A percentile compares a stretch with the other conserved stretches of the same genome.
phyloP scores from a whole-genome alignment of 1,140 invertebrate species.

The Eumeta japonica region DNA sequence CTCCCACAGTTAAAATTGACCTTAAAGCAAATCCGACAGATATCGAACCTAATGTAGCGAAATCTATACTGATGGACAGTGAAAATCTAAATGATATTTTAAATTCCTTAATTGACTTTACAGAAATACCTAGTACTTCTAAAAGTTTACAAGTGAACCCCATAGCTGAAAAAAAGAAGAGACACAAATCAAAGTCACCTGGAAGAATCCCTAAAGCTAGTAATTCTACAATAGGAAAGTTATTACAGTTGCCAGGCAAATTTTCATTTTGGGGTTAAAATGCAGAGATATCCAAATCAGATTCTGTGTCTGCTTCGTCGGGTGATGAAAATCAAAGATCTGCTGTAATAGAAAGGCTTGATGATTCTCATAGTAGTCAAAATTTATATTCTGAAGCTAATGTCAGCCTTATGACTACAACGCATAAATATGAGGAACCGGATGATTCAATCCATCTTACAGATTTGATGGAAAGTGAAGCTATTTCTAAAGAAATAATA shows the following conservation, averaged over 20 bases:
- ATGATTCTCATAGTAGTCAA: constrained; percentile 27
- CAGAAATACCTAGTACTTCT: too few relatives aligned
- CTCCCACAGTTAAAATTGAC: constrained; percentile 16
- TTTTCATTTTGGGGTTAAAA: constrained; percentile 51
- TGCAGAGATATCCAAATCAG: constrained; percentile 34
- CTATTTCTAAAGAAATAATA: constrained; percentile 27
- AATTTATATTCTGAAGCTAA: constrained; percentile 16
- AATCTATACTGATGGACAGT: too few relatives aligned
- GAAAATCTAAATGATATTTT: constrained; percentile 19
- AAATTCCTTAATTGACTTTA: too few relatives aligned
- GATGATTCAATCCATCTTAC: constrained; percentile 21
- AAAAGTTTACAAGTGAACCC: constrained; percentile 19
- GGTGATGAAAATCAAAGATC: constrained; percentile 27
- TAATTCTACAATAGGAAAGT: constrained; percentile 34
- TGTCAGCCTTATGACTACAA: constrained; percentile 5
- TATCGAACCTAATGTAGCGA: too few relatives aligned
- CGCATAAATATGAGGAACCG: constrained; percentile 11
- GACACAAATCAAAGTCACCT: constrained; percentile 38
- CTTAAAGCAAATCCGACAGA: constrained; percentile 7
- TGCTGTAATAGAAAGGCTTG: constrained; percentile 20
- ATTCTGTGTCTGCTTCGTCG: constrained; percentile 23
- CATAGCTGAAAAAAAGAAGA: constrained; percentile 21
- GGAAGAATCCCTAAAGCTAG: constrained; percentile 20
- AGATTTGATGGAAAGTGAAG: constrained; percentile 24
- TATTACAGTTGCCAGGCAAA: constrained; percentile 50